Base-by-base conservation (phyloP, 2,113 vertebrate genomes). In the Neolamprologus modestus region DNA sequence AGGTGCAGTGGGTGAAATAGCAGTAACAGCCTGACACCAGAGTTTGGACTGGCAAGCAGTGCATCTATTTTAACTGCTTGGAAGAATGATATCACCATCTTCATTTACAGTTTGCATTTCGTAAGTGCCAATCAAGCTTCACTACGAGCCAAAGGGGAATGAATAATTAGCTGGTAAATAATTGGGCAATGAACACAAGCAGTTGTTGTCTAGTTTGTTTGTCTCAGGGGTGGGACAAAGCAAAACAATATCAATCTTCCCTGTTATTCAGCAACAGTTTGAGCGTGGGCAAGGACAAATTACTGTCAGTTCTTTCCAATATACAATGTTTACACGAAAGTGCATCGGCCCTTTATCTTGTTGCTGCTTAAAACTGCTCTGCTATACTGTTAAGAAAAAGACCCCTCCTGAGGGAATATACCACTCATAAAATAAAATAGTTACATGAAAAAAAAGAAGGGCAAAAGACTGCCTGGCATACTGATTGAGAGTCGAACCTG, bases 91-190 rank as follows among this genome's bases (percentile, higher is more conserved):
- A 89, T 85, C 52, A 63, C 50, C 42, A 52, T 88, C 45, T 91
- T 71, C 83, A 66, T 89, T 89, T 83, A 85, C 55, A 86, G 59
- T 47, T 83, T 85, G 82, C n/a, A 73, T 92, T 93, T 86, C 87
- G n/a, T 87, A 47, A 19, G 11, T 91, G 73, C 85, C 89, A 90
- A 85, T 89, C 89, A 91, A 26, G n/a, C 55, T 45, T 66, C 14
- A 47, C 55, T 68, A 31, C 2, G 26, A 82, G 89, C 86, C 24
- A 5, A 71, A 84, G 81, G 85, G 78, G 45, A 50, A 33, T 54
- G 53, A 89, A 87, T 87, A 87, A 89, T 88, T 87, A 88, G 88
- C 47, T 71, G 31, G 53, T 94, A 79, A 84, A 90, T 88, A 57
- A 87, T 54, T 87, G 83, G 26, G 85, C 85, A 59, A 80, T 42